Evolutionary conservation across 1,140 invertebrate species (phyloP).

Genomic region (Papilio helenus): DNA sequence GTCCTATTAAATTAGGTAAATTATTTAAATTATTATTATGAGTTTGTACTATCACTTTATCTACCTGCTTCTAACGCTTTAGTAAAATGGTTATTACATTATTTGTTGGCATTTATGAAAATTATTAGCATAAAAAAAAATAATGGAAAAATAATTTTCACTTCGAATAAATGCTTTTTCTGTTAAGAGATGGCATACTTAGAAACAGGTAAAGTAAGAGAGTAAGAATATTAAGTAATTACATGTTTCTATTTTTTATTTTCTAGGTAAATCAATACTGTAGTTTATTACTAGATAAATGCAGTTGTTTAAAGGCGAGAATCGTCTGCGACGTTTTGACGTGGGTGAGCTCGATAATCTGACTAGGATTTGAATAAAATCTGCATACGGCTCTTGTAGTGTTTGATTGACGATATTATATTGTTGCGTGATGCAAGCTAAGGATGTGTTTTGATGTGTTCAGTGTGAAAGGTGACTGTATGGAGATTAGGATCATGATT

Average conservation of each 20-base stretch:
- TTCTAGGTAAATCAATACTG: neutral
- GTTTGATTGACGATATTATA: conserved; percentile 65
- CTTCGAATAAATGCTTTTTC: too few species aligned
- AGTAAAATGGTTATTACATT: too few species aligned
- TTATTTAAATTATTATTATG: neutral
- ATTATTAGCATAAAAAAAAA: too few species aligned
- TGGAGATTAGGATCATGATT: conserved; percentile 74
- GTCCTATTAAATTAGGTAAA: neutral
- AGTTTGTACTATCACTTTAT: neutral
- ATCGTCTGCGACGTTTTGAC: conserved; percentile 46
- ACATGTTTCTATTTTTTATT: too few species aligned
- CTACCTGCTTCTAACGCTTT: neutral
- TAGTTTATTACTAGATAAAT: conserved; percentile 15
- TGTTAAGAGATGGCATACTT: too few species aligned
- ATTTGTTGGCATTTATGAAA: too few species aligned
- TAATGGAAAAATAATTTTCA: too few species aligned
- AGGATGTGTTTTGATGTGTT: conserved; percentile 60
- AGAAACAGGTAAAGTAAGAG: too few species aligned
- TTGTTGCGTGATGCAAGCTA: conserved; percentile 53
- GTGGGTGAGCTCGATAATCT: conserved; percentile 56
- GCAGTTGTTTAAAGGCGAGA: conserved; percentile 43
- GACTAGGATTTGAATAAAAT: conserved; percentile 63
- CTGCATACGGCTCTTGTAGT: conserved; percentile 63
- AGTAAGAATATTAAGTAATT: too few species aligned
- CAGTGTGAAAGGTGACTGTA: conserved; percentile 75